Conservation (phyloP, 2,888 invertebrate species). For the Willowsia nigromaculata region DNA sequence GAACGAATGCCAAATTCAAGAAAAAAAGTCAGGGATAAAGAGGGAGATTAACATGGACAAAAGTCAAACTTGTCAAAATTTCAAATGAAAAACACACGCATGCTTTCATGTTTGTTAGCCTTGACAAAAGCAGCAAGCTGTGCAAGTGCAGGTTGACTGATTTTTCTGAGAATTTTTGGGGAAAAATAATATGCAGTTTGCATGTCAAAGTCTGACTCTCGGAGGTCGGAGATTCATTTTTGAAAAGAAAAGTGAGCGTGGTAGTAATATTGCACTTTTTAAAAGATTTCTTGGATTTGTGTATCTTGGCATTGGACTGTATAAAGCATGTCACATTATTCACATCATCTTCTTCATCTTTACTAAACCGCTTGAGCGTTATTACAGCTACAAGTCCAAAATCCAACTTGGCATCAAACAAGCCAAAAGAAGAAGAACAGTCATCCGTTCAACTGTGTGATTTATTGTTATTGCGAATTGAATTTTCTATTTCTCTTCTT, state of each 20-base stretch:
- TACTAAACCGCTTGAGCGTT: neutral
- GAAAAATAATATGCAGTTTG: neutral
- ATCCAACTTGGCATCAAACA: neutral
- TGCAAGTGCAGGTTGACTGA: neutral
- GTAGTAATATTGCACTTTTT: neutral
- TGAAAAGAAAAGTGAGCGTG: neutral
- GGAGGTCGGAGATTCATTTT: constrained; percentile 23
- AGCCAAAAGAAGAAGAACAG: neutral
- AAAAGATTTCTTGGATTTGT: neutral
- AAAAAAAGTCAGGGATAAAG: neutral
- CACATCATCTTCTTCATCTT: neutral
- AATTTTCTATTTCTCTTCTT: constrained; percentile 32
- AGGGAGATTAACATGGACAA: constrained; percentile 35
- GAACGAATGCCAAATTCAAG: neutral
- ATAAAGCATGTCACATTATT: neutral
- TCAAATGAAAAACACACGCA: neutral
- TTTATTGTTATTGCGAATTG: constrained; percentile 46
- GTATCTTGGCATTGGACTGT: constrained; percentile 16
- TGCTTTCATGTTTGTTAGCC: neutral
- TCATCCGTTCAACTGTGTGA: constrained; percentile 42
- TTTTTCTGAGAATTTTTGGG: constrained; percentile 29
- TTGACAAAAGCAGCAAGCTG: neutral
- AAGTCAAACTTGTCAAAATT: constrained; percentile 31
- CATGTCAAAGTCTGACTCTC: neutral
- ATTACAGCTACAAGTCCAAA: too few relatives aligned